These are phyloP conservation scores for Agapornis canus DNA, from an alignment of 2,797 vertebrate genomes.

Conservation along the genomic window DNA sequence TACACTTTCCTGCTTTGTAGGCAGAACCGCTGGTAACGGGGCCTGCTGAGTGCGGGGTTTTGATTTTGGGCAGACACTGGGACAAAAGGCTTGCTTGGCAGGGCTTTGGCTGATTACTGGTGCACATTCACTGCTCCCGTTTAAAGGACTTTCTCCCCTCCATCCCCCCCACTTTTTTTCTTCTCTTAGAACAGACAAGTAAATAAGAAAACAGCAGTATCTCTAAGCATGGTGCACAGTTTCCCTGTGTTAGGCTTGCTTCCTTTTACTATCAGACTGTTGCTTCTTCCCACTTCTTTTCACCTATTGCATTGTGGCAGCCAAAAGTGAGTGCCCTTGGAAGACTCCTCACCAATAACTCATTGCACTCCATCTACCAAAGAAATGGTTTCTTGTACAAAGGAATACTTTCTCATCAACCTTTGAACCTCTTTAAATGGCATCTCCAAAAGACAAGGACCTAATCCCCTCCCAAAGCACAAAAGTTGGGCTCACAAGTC, in stretches of 20 bases:
- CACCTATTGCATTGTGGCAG: neutral
- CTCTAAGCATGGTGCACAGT: neutral
- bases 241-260: neutral
- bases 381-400: neutral
- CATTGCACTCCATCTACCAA: neutral
- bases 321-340: neutral
- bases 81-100: conserved; percentile 85
- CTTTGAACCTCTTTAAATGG: neutral
- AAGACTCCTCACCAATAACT: neutral
- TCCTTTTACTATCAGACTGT: neutral
- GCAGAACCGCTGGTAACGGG: conserved; percentile 79
- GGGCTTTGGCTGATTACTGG: conserved; percentile 71
- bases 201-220: neutral
- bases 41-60: conserved; percentile 85
- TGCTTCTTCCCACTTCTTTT: neutral
- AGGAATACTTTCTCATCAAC: neutral
- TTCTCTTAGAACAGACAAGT: neutral
- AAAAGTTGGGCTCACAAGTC: neutral
- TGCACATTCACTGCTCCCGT: conserved; percentile 34
- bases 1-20: conserved; percentile 82
- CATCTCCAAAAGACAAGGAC: neutral
- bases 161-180: fast-evolving
- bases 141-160: neutral
- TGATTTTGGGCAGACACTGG: conserved; percentile 61
- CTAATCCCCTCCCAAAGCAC: fast-evolving